These are phyloP conservation scores for Trogon melanurus DNA, from an alignment of 2,113 vertebrate species.

Conservation along the genomic window DNA sequence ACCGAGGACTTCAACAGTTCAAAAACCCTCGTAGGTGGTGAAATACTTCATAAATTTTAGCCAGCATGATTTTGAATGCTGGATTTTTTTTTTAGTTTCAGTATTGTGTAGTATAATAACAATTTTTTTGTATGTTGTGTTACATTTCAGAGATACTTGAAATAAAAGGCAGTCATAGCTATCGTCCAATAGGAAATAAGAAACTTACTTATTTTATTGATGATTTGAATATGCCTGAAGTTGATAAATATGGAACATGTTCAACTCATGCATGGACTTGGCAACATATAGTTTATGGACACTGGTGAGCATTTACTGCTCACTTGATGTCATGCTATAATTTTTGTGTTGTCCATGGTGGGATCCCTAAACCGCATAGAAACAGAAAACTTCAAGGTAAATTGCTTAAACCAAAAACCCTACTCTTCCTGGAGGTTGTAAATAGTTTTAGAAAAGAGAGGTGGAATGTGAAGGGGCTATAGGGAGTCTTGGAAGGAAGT, in stretches of 20 bases:
- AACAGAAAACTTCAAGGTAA: not conserved
- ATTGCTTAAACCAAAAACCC: not conserved
- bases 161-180: constrained; percentile 77
- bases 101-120: not conserved
- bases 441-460: not conserved
- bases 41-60: not conserved
- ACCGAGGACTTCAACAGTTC: not conserved
- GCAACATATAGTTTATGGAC: constrained; percentile 80
- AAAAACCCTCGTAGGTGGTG: not conserved
- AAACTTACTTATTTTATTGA: constrained; percentile 82
- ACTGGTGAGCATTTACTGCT: constrained; percentile 73
- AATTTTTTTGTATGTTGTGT: not conserved
- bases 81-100: not conserved
- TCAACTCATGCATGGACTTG: constrained; percentile 77
- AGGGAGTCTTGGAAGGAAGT: not conserved
- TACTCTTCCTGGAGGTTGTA: not conserved
- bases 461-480: not conserved
- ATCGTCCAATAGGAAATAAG: constrained; percentile 78
- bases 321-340: not conserved
- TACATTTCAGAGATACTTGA: constrained; percentile 75
- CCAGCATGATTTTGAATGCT: not conserved
- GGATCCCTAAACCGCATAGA: not conserved
- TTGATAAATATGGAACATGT: constrained; percentile 77
- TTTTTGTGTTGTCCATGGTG: not conserved
- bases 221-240: constrained; percentile 83